Evolutionary conservation across 2,888 invertebrate species (phyloP).

Genomic region (Apamea crenata): DNA sequence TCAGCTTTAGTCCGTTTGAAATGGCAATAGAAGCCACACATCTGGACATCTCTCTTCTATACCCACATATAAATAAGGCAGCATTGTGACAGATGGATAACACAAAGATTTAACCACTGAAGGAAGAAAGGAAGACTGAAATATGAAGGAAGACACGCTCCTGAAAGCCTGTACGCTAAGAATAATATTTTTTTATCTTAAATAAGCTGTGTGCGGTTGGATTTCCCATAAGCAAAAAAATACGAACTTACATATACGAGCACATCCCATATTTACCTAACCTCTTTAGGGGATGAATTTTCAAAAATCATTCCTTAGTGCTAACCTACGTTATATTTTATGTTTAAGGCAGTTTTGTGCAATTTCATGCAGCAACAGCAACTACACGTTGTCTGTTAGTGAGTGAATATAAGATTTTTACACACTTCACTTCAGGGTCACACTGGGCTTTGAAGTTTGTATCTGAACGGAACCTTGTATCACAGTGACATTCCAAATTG

Average conservation of each 20-base stretch:
- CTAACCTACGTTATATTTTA: background rate
- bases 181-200: background rate
- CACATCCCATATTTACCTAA: background rate
- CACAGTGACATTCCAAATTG: background rate
- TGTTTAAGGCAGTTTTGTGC: background rate
- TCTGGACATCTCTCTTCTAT: background rate
- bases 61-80: background rate
- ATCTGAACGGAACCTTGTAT: background rate
- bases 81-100: background rate
- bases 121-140: background rate
- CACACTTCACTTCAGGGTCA: no score
- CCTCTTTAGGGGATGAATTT: background rate
- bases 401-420: background rate
- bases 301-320: background rate
- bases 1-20: constrained; percentile 24
- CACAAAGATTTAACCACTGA: background rate
- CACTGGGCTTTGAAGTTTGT: background rate
- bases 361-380: background rate
- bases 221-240: background rate
- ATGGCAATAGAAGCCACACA: constrained; percentile 39
- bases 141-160: background rate
- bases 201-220: background rate
- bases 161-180: background rate
- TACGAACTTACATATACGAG: background rate
- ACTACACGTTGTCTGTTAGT: background rate